Evolutionary conservation across 2,797 vertebrate genomes (phyloP).

Genomic region (Myioborus miniatus): DNA sequence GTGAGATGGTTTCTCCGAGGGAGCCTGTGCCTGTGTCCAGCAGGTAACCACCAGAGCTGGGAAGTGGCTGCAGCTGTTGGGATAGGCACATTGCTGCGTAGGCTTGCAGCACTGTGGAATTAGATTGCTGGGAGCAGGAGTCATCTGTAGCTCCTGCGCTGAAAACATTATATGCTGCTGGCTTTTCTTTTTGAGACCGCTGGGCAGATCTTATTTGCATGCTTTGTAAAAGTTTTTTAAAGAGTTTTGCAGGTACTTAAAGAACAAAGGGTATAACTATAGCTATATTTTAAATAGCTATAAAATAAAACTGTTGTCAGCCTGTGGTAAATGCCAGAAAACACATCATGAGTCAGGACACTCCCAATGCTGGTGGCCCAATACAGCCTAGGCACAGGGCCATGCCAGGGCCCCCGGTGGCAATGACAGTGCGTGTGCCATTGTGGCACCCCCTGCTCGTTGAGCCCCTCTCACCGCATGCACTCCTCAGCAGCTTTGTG

Average conservation of each 20-base stretch:
- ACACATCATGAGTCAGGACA: background rate
- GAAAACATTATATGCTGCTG: background rate
- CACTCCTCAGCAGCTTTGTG: background rate
- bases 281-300: background rate
- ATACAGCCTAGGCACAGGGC: background rate
- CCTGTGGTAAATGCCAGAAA: background rate
- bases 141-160: background rate
- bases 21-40: background rate
- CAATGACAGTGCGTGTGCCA: background rate
- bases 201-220: background rate
- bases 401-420: rapidly evolving
- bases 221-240: background rate
- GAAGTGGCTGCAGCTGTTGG: conserved; percentile 16
- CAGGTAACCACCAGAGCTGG: background rate
- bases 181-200: conserved; percentile 15
- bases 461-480: background rate
- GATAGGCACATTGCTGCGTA: background rate
- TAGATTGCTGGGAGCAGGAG: conserved; percentile 29
- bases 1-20: background rate
- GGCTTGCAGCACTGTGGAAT: background rate
- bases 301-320: background rate
- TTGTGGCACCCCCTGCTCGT: rapidly evolving
- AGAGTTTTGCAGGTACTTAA: background rate
- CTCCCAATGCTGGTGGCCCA: background rate
- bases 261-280: background rate